Evolutionary conservation across 2,113 vertebrate species (phyloP), one percentile per base, ranked within the genome.

Genomic region (Zootoca vivipara): DNA sequence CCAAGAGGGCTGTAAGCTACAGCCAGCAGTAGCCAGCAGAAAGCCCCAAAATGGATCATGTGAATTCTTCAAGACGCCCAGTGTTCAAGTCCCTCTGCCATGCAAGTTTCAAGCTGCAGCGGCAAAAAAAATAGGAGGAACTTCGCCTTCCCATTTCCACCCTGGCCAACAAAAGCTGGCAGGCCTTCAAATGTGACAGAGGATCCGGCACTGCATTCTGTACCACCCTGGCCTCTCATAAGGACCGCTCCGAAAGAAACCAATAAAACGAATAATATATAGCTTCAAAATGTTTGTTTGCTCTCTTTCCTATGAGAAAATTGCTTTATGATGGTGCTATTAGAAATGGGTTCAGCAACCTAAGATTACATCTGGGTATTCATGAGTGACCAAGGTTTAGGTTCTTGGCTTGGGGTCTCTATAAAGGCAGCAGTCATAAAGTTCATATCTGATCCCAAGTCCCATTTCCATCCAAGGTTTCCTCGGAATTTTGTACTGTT

Each of bases 211-310:
- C 8, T 62, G 18, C 58, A 62, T 62, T 20, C 58, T 20, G 18
- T 20, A 62, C 58, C 58, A 18, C 58, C 58, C 58, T 62, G 15
- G 58, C 58, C 58, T 62, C 58, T 62, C 18, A 20, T 62, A 18
- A 62, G 58, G 4, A 62, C 18, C 5, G 58, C 5, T 62, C 4
- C 20, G 58, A 18, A 20, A 62, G 40, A 33, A 83, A 72, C 30
- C 30, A 22, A 52, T n/a, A 33, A 72, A 35, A 15, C 15, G 52
- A 73, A 38, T 79, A n/a, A 58, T 38, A 15, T 77, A 87, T 70
- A 78, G 65, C 40, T 90, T 82, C 28, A 82, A 42, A 90, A 85
- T 35, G 73, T 30, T 86, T 28, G 62, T 93, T 90, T 85, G 7
- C 28, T 79, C 18, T 85, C 85, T 86, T 92, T 89, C 70, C 88